Evolutionary conservation across 2,113 vertebrate genomes (phyloP).

Genomic region (Bostrychus sinensis): DNA sequence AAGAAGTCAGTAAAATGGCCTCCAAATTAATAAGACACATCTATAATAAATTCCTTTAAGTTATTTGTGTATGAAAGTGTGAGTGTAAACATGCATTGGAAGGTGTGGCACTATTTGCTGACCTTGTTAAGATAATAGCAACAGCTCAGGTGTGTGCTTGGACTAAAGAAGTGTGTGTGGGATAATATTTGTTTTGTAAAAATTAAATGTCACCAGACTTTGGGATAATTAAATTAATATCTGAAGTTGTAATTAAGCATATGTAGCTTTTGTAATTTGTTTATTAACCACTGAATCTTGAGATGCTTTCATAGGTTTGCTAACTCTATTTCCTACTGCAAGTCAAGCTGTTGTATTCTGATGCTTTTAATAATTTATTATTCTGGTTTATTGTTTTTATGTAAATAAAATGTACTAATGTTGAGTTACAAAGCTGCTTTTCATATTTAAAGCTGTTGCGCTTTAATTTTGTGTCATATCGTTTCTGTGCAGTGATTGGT

Average conservation of each 20-base stretch:
- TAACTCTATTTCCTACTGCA: conserved; percentile 12
- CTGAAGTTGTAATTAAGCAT: neutral
- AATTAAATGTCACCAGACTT: neutral
- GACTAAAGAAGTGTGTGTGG: neutral
- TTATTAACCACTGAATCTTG: no score
- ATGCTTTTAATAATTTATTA: conserved; percentile 11
- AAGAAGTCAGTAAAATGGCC: no score
- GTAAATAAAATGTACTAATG: conserved; percentile 1
- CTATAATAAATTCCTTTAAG: neutral
- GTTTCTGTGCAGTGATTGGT: conserved; percentile 20
- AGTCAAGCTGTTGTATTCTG: conserved; percentile 19
- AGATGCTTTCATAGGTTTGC: conserved; percentile 11
- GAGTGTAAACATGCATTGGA: neutral
- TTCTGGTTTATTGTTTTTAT: neutral
- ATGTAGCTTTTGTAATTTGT: no score
- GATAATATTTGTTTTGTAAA: neutral
- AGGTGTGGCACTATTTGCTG: neutral
- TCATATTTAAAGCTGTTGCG: conserved; percentile 8
- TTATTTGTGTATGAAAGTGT: neutral
- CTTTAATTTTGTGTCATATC: conserved; percentile 28
- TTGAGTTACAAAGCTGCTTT: neutral
- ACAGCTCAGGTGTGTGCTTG: neutral
- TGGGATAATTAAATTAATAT: neutral
- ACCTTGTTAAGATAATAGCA: conserved; percentile 1
- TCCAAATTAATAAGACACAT: neutral